Percentiles rank a stretch among this genome's conserved stretches.
Conservation (phyloP, 2,113 vertebrate species). For the Prunella himalayana region DNA sequence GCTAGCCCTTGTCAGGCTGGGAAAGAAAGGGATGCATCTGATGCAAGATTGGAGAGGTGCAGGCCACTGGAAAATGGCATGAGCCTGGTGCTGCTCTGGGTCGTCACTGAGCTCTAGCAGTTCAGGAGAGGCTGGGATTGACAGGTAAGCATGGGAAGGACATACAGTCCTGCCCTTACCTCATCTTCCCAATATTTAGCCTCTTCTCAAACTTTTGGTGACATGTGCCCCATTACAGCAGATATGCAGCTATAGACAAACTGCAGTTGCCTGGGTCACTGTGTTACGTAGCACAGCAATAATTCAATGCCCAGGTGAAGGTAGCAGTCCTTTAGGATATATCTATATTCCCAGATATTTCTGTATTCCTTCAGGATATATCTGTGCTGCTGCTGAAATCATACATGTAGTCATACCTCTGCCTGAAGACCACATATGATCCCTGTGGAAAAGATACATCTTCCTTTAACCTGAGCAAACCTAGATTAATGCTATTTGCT, state of each 20-base stretch:
- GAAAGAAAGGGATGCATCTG: no score
- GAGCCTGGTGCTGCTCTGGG: neutral
- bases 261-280: neutral
- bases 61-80: neutral
- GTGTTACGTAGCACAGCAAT: neutral
- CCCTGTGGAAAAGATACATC: neutral
- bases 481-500: neutral
- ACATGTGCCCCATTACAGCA: neutral
- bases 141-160: neutral
- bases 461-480: neutral
- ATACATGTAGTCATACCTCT: neutral
- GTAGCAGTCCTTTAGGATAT: neutral
- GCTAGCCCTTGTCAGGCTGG: neutral
- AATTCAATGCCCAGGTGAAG: neutral
- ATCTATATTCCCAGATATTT: neutral
- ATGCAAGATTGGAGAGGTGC: neutral
- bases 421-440: neutral
- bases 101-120: neutral
- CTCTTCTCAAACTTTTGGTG: neutral
- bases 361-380: neutral
- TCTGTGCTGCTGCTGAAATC: neutral
- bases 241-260: neutral
- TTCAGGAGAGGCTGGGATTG: neutral
- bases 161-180: neutral
- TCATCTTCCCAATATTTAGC: neutral